Evolutionary conservation across 2,888 invertebrate genomes (phyloP).

Genomic region (Xestia c-nigrum): DNA sequence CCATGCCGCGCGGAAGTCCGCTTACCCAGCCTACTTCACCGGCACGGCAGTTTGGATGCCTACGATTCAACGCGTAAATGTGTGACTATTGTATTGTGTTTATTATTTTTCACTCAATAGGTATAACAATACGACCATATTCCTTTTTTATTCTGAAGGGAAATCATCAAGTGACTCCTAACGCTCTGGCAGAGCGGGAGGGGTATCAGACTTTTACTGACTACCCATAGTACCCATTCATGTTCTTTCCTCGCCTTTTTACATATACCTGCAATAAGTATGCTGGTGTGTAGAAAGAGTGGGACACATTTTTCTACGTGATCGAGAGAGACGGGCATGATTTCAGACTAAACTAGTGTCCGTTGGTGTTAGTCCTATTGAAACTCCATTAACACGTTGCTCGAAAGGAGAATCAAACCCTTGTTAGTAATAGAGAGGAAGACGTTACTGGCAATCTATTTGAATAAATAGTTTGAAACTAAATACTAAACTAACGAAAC

Average conservation of each 20-base stretch:
- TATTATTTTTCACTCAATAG: neutral
- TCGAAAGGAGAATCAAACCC: neutral
- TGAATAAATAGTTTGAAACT: neutral
- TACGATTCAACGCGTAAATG: constrained; percentile 26
- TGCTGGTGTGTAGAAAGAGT: neutral
- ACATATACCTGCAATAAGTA: no score
- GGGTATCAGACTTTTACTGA: no score
- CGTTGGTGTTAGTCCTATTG: neutral
- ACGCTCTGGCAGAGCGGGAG: no score
- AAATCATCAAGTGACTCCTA: no score
- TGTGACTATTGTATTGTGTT: neutral
- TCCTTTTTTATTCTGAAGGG: no score
- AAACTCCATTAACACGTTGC: neutral
- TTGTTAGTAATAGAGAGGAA: neutral
- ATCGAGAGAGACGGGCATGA: neutral
- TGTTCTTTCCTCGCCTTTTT: no score
- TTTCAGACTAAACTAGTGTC: neutral
- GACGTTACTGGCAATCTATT: neutral
- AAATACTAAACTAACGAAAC: neutral
- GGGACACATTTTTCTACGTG: neutral
- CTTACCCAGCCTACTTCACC: constrained; percentile 26
- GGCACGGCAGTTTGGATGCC: neutral
- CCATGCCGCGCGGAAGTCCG: constrained; percentile 34
- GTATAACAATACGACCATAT: neutral
- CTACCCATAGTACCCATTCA: no score